Base-by-base conservation (phyloP, 2,113 vertebrate genomes). In the human (Homo sapiens) region DNA sequence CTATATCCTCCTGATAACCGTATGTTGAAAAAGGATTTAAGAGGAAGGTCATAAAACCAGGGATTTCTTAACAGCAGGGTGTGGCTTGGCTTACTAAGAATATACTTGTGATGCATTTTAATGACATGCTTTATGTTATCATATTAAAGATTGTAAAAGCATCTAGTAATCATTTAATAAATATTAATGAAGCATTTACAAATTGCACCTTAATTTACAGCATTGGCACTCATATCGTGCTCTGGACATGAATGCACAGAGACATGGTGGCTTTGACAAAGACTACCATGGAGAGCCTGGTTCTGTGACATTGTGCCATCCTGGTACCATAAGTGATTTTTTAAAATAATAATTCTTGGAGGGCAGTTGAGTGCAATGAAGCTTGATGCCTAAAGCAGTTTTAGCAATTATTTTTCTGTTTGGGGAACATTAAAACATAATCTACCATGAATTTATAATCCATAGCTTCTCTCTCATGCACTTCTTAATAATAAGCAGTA, bases 81-180 rank as follows among this genome's bases (percentile, higher is more conserved):
- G 68, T 92, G 95, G 95, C 12, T 6, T 95, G 94, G 79, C 97
- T 97, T 96, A 86, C 96, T 98, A 97, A 98, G 97, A 98, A 98
- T 98, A 97, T 97, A 96, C 97, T 98, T 93, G 97, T 98, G 98
- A 98, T 98, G 98, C 98, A 98, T 98, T 98, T 98, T 98, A 98
- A 98, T 98, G 98, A 97, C 97, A 97, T 95, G 97, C 95, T 98
- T 98, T 98, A 97, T 98, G 98, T 98, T 98, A 97, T 0, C 14
- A 98, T 98, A 98, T 98, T 98, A 97, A 97, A 98, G 98, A 93
- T 96, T 89, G 94, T 97, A 94, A 95, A 96, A 98, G 96, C 97
- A 96, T 97, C 83, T 97, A 98, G 97, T 86, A 93, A 97, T 98
- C 98, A 97, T 97, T 98, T 98, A 98, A 98, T 97, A 98, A 97